Base-by-base conservation (phyloP, 2,113 vertebrate species). In the Sitta europaea region DNA sequence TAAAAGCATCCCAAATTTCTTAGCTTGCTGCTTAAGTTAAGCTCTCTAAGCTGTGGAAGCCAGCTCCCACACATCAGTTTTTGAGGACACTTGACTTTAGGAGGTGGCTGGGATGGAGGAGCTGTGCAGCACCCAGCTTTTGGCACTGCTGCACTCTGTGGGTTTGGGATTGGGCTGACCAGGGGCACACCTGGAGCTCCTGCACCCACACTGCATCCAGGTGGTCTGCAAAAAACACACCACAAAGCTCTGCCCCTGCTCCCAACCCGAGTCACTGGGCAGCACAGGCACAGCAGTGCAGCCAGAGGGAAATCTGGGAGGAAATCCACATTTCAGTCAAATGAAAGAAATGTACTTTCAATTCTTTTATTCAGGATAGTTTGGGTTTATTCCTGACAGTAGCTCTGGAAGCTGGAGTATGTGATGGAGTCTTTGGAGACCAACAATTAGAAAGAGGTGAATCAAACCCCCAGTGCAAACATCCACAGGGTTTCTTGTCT, bases 251-350 rank as follows among this genome's bases (percentile, higher is more conserved):
- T 16, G 54, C 70, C 35, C 33, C 19, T 27, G 66, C 54, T 75
- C 71, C 71, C 75, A 40, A 0, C 3, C 31, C 0, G 0, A 38
- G 53, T 0, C 83, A 48, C n/a, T 0, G 1, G 71, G 55, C 40
- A 51, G 50, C 27, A 16, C 47, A 47, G 54, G 38, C 54, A 28
- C 3, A 16, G 68, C 59, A 70, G 31, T 3, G 65, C 33, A 59
- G 40, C 51, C 47, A 12, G 62, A 61, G 58, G 55, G 63, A 84
- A 67, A 74, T 25, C 2, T 31, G 28, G 28, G 72, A 78, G 47
- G 80, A 63, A 91, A 95, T 23, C 14, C 33, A 33, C 40, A 45
- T 81, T 84, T 81, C 59, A 74, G 27, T 31, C 63, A 67, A 45
- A 67, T n/a, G 21, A 70, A 74, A 29, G 38, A 71, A 54, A 71